Evolutionary conservation across 2,888 invertebrate genomes (phyloP), one percentile per base, ranked within the genome.

Genomic region (Rhodophaea formosa): DNA sequence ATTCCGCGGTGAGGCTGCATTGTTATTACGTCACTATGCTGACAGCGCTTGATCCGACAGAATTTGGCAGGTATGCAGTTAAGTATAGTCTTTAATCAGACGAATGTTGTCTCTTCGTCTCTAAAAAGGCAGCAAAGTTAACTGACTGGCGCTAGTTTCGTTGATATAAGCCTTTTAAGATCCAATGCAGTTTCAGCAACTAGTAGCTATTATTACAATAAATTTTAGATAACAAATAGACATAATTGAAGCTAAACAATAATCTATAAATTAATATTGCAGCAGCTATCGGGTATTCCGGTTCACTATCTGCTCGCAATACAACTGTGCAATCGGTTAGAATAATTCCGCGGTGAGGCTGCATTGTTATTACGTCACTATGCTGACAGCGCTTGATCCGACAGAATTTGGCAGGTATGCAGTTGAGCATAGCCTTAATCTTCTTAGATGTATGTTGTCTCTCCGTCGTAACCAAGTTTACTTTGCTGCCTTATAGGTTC

Each of bases 311-410:
- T 62, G 58, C 47, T 69, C 69, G 77, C 75, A 77, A 81, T 81
- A 76, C 73, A 74, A 77, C 65, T 74, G 77, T 74, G 79, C 83
- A 83, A 78, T 85, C 83, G 77, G 71, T 80, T 77, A 81, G 83
- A 84, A 85, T 85, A 86, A 87, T 82, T 68, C 77, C 73, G 66
- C 65, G 73, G 66, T 71, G 70, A 69, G 68, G 71, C 71, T 62
- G 69, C 71, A 74, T 77, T 77, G 79, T 75, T 80, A 80, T 79
- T 77, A 75, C 69, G 71, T 69, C 71, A 69, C 68, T 17, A 30
- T 32, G 61, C 69, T 66, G 64, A 65, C 62, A 64, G 73, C 69
- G 72, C 72, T 70, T 66, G 71, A 66, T 67, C 65, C 67, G 67
- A 62, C 66, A 61, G 60, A 62, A 30, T 55, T 53, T 43, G 51